These are phyloP conservation scores for Anser brachyrhynchus DNA, from an alignment of 2,113 vertebrate species.

Conservation along the genomic window DNA sequence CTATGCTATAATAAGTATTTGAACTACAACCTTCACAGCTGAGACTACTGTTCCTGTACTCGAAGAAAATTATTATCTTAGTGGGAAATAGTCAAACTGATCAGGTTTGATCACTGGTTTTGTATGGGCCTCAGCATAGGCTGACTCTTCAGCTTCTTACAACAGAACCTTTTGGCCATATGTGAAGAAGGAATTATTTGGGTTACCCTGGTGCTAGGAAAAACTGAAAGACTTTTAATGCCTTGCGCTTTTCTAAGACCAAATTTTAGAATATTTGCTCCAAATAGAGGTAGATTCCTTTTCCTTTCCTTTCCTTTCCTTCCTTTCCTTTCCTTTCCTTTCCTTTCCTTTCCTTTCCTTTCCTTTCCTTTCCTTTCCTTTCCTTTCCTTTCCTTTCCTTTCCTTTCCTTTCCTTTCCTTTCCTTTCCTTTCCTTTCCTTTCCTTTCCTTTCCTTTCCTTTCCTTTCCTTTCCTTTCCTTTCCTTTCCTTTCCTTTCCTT, in stretches of 20 bases:
- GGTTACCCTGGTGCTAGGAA: not conserved
- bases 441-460: no score
- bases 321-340: no score
- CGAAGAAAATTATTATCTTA: conserved; percentile 37
- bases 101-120: conserved; percentile 22
- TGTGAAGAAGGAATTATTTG: not conserved
- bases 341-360: no score
- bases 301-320: no score
- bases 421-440: no score
- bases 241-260: not conserved
- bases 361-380: no score
- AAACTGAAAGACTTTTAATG: not conserved
- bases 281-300: not conserved
- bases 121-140: not conserved
- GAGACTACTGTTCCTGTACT: conserved; percentile 7
- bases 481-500: no score
- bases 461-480: no score
- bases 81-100: not conserved
- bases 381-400: no score
- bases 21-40: conserved; percentile 51
- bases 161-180: not conserved
- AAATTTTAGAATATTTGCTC: not conserved
- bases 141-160: not conserved
- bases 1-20: conserved; percentile 31
- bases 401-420: no score